Evolutionary conservation across 2,113 vertebrate genomes (phyloP), one percentile per base, ranked within the genome.

Genomic region (Semnornis frantzii): DNA sequence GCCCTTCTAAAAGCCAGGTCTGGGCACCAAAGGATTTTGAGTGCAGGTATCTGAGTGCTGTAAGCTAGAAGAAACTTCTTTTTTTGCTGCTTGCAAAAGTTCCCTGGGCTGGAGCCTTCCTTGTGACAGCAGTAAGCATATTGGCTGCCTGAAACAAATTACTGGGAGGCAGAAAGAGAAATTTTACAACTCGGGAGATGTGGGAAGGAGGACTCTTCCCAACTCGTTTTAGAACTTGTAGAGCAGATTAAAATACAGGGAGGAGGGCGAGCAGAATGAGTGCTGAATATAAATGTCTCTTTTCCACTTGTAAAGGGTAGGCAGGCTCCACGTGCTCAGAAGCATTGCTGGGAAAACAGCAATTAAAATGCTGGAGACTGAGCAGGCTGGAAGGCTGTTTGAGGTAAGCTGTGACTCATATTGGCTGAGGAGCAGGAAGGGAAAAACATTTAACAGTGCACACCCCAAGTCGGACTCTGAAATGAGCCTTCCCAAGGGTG

Each of bases 301-400:
- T 90, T 90, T 89, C 82, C 58, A 19, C 77, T 94, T 79, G 34
- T 10, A 54, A 80, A 78, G 52, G 57, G 30, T 91, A 10, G 3
- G 4, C 33, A 63, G 58, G 50, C 86, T 93, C 78, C 84, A 78
- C 1, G 2, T 87, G 66, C 68, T 74, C 60, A 54, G 64, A 72
- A 81, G 63, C 74, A 18, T 87, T 90, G 73, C 89, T 91, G 78
- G 86, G 74, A 84, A 91, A 93, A n/a, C 59, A 85, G 64, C 59
- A 81, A 6, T 93, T 96, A 83, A 91, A 82, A 82, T 62, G 50
- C 50, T 88, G 8, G 6, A 74, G 46, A 28, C 30, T 82, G 84
- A 68, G 10, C 73, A 74, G 42, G 33, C 54, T 89, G 62, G 70
- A 58, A 86, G 74, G 64, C 58, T 59, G 15, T 78, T 78, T 79